A percentile compares a stretch with the other conserved stretches of the same genome.
phyloP scores from a whole-genome alignment of 1,140 invertebrate genomes.

The Acromyrmex charruanus region DNA sequence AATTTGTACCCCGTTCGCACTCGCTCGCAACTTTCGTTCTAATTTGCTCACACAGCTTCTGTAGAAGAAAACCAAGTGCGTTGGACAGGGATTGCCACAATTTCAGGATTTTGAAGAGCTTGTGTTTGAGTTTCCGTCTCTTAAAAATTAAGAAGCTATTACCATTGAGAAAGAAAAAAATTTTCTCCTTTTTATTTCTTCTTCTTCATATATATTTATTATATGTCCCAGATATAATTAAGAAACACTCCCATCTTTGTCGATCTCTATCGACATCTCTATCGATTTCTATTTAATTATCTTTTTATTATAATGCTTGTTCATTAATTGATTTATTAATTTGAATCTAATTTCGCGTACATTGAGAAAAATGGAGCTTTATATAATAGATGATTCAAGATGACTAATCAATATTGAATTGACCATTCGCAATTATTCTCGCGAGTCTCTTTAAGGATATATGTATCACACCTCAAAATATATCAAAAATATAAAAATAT shows the following conservation, averaged over 20 bases:
- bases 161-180: not conserved
- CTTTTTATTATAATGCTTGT: not conserved
- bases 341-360: not conserved
- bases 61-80: not conserved
- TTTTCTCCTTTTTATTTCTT: too few species aligned
- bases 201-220: not conserved
- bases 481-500: too few species aligned
- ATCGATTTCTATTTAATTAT: not conserved
- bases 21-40: constrained; percentile 44
- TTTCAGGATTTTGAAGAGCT: constrained; percentile 19
- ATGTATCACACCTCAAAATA: too few species aligned
- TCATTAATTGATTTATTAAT: constrained; percentile 4
- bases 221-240: not conserved
- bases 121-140: not conserved
- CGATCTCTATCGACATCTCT: not conserved
- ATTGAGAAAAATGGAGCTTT: not conserved
- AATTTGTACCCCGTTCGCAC: constrained; percentile 18
- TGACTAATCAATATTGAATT: not conserved
- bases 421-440: not conserved
- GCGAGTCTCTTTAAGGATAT: not conserved
- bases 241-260: not conserved
- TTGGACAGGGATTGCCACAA: not conserved
- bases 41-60: constrained; percentile 27
- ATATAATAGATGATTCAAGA: not conserved
- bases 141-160: not conserved